A percentile compares a stretch with the other conserved stretches of the same genome.
These are phyloP conservation scores for Pimpla rufipes DNA, from an alignment of 2,888 invertebrate species.

Conservation along the genomic window DNA sequence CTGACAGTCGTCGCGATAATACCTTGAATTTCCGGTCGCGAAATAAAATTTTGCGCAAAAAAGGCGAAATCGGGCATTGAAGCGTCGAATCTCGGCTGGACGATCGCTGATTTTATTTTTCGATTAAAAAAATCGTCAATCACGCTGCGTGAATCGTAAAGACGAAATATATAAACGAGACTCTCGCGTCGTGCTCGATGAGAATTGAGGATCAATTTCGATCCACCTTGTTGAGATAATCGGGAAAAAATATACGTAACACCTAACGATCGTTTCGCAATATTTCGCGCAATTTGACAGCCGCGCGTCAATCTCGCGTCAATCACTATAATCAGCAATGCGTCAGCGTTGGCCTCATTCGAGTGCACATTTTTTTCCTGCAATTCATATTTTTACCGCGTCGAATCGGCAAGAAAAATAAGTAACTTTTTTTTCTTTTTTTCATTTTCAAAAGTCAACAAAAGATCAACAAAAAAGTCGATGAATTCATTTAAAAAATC, in stretches of 20 bases:
- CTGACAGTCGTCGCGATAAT: conserved; percentile 41
- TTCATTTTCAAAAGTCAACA: no score
- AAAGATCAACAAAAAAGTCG: no score
- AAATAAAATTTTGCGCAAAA: neutral
- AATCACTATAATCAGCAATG: no score
- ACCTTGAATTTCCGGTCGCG: conserved; percentile 60
- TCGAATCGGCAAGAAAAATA: no score
- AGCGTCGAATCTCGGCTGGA: conserved; percentile 2
- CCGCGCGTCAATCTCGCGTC: no score
- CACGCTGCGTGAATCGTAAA: neutral
- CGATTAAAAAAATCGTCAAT: neutral
- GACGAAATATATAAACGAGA: neutral
- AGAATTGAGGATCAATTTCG: conserved; percentile 10
- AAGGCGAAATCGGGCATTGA: neutral
- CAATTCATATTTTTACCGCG: no score
- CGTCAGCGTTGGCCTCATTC: no score
- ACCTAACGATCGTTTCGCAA: neutral
- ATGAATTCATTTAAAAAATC: no score
- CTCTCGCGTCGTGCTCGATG: neutral
- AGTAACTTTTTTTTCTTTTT: no score
- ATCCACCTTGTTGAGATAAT: conserved; percentile 35
- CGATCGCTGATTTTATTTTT: conserved; percentile 38
- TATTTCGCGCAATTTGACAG: neutral
- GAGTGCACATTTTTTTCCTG: no score
- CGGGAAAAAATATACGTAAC: conserved; percentile 1